Conservation (phyloP, 1,140 invertebrate genomes). For the Solenopsis invicta region DNA sequence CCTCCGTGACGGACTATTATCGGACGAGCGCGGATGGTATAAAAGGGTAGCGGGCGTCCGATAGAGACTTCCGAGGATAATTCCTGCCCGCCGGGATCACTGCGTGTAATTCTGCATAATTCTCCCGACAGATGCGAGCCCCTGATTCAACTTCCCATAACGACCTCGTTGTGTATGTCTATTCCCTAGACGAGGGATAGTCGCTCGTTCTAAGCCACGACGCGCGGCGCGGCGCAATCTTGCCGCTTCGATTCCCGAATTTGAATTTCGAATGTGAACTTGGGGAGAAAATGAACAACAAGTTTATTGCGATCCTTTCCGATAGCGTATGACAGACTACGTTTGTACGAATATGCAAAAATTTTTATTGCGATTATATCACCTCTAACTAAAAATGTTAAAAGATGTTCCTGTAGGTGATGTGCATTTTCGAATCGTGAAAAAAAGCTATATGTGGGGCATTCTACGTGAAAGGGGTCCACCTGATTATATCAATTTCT, state of each 20-base stretch:
- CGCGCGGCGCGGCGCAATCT: background rate
- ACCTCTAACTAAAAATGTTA: background rate
- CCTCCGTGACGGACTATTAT: constrained; percentile 6
- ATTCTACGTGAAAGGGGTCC: too few relatives aligned
- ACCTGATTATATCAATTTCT: too few relatives aligned
- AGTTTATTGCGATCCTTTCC: background rate
- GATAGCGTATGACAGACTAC: background rate
- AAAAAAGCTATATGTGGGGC: too few relatives aligned
- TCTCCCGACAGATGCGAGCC: constrained; percentile 18
- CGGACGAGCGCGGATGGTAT: background rate
- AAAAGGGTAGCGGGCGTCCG: background rate
- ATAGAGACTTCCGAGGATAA: constrained; percentile 15
- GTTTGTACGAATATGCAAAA: background rate
- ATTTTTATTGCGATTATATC: constrained; percentile 1
- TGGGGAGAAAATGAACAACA: background rate
- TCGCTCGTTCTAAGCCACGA: background rate
- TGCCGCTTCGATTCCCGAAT: constrained; percentile 17
- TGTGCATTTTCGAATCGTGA: background rate
- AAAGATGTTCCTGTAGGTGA: background rate
- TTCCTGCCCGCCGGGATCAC: constrained; percentile 16
- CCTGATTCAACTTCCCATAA: constrained; percentile 17
- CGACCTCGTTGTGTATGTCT: background rate
- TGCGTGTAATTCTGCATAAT: constrained; percentile 47
- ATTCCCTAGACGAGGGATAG: background rate
- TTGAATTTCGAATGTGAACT: constrained; percentile 19